Evolutionary conservation across 2,113 vertebrate genomes (phyloP).

Genomic region (Dipodomys spectabilis): DNA sequence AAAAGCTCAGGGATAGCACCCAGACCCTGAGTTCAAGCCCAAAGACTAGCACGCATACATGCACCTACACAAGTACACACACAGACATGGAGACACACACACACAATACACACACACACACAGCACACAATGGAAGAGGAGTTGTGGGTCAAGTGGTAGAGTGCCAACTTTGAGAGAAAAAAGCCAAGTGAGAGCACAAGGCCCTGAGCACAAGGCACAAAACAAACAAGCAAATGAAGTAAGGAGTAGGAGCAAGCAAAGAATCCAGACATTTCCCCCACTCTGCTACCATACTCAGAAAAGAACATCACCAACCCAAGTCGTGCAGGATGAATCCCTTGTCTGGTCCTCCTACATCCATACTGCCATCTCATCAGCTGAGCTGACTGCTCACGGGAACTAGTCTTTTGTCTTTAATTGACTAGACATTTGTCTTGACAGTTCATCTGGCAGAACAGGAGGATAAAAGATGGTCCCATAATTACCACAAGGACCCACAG

Average conservation of each 20-base stretch:
- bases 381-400: neutral
- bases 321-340: neutral
- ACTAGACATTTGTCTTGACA: constrained; percentile 24
- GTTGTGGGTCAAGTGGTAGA: too few species aligned
- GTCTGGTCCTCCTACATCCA: neutral
- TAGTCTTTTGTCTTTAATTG: neutral
- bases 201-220: too few species aligned
- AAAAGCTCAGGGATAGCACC: too few species aligned
- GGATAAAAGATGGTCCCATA: constrained; percentile 41
- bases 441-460: constrained; percentile 30
- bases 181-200: too few species aligned
- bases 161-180: too few species aligned
- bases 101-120: too few species aligned
- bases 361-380: neutral
- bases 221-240: too few species aligned
- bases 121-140: too few species aligned
- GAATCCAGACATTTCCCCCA: neutral
- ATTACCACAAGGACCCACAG: constrained; percentile 24
- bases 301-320: neutral
- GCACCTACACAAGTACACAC: too few species aligned
- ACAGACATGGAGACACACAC: too few species aligned
- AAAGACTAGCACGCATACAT: too few species aligned
- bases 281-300: neutral
- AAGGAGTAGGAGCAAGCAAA: neutral
- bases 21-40: too few species aligned